Conservation (phyloP, 1,140 invertebrate species). For the Heliconius nattereri region DNA sequence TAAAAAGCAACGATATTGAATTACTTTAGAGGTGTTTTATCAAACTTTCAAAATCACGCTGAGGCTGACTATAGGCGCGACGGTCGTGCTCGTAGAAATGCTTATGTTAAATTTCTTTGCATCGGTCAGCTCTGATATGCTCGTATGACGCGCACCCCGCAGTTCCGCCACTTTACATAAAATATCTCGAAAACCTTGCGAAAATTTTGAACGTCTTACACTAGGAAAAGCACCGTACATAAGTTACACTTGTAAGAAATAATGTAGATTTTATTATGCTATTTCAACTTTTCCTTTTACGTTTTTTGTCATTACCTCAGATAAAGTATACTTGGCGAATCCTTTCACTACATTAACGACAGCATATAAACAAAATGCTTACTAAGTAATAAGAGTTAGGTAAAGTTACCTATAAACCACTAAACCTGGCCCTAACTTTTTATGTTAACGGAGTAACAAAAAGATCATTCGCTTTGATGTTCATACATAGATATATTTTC, state of each 20-base stretch:
- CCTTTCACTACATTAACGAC: not conserved
- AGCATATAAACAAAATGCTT: conserved; percentile 10
- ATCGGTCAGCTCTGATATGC: no score
- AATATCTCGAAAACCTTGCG: no score
- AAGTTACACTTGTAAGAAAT: no score
- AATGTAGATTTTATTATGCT: not conserved
- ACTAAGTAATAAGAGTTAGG: conserved; percentile 9
- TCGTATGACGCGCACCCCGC: no score
- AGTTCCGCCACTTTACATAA: no score
- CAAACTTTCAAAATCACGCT: not conserved
- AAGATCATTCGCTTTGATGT: not conserved
- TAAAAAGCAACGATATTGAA: conserved; percentile 18
- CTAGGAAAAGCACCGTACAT: no score
- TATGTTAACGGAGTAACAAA: conserved; percentile 10
- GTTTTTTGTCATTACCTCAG: not conserved
- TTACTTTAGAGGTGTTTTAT: not conserved
- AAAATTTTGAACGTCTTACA: no score
- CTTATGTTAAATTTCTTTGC: no score
- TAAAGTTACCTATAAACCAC: not conserved
- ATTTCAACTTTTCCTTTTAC: conserved; percentile 10
- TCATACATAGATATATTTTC: not conserved
- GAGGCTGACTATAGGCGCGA: no score
- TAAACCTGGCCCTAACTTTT: not conserved
- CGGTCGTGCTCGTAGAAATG: no score
- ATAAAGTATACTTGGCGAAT: not conserved